phyloP scores from a whole-genome alignment of 2,888 invertebrate species.

The Dasysyrphus tricinctus region DNA sequence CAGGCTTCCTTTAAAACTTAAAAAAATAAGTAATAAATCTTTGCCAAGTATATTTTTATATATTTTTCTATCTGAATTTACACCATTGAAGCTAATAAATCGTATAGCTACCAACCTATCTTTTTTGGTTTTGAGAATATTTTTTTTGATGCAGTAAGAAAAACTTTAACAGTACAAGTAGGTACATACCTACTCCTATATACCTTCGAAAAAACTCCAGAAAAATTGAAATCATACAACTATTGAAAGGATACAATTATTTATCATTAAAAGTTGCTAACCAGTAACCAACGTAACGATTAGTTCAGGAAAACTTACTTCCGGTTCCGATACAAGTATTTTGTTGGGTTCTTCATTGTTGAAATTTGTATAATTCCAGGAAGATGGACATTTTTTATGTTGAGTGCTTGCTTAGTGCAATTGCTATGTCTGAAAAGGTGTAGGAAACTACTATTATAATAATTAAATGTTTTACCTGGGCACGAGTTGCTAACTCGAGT shows the following conservation, averaged over 20 bases:
- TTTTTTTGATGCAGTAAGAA: neutral
- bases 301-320: neutral
- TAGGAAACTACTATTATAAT: no score
- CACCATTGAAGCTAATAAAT: slow-evolving; percentile 10
- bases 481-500: no score
- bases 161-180: neutral
- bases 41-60: neutral
- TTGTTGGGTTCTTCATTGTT: neutral
- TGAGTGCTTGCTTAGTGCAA: neutral
- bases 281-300: no score
- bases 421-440: no score
- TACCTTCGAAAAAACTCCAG: neutral
- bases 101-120: neutral
- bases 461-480: no score
- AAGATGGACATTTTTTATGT: neutral
- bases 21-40: neutral
- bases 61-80: neutral
- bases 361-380: neutral
- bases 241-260: neutral
- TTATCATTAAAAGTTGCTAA: neutral
- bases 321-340: neutral
- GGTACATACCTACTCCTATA: no score
- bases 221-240: neutral
- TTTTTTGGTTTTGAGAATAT: neutral
- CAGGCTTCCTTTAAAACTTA: neutral